Base-by-base conservation (phyloP, 2,113 vertebrate genomes). In the Romanogobio albipinnatus region DNA sequence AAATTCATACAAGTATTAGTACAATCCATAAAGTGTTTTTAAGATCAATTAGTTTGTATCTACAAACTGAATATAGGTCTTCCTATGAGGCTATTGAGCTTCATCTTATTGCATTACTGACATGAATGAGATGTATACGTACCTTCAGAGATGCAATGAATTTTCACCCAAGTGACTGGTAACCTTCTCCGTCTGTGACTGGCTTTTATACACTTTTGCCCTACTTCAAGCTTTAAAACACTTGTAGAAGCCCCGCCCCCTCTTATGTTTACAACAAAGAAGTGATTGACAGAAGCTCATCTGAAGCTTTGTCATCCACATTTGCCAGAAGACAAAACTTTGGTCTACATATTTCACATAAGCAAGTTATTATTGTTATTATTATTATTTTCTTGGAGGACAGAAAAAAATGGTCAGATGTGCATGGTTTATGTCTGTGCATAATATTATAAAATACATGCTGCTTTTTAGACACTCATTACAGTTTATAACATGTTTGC, bases 91-190 rank as follows among this genome's bases (percentile, higher is more conserved):
- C 5, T n/a, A 58, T 3, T 3, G 22, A 22, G 19, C 29, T 39
- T 77, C 5, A 33, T 29, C 26, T 70, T 36, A 29, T 36, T 22
- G 26, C 26, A 76, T 53, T 76, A 33, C 3, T 76, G 15, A 76
- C 33, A n/a, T 76, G 1, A 76, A 76, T 59, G 43, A 61, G 11
- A 61, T 43, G 33, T 43, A 10, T 14, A 59, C 0, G 5, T 78
- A 77, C 78, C n/a, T 49, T 81, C 24, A 81, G 29, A 9, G 29
- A 33, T 58, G 51, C 51, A 77, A 39, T 56, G 36, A 61, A 61
- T 14, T 13, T 80, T 33, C 43, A 8, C 15, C 24, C 39, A 33
- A 66, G 29, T 14, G 58, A 45, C 39, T 61, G 19, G 39, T 17
- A 26, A 26, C 36, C 45, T 17, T 81, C 17, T 51, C 9, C 49